These are phyloP conservation scores for Epiblema foenella DNA, from an alignment of 2,888 invertebrate species.

Conservation along the genomic window DNA sequence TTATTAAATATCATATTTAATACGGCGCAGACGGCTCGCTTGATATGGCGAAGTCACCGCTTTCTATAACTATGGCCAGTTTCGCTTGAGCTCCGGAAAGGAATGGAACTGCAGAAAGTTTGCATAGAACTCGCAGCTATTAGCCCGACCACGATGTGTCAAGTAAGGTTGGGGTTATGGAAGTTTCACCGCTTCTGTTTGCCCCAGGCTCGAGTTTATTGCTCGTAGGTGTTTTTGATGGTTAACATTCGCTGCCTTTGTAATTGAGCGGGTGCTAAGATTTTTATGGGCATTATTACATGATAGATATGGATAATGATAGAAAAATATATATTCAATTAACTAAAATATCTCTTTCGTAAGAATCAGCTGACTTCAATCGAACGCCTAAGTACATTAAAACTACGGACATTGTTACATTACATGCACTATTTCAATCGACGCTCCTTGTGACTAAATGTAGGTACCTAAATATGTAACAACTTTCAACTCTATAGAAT, in stretches of 20 bases:
- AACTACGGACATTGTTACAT: no score
- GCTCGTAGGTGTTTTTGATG: conserved; percentile 64
- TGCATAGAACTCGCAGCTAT: conserved; percentile 13
- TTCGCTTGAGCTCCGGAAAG: conserved; percentile 54
- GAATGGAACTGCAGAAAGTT: conserved; percentile 45
- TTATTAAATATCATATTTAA: conserved; percentile 66
- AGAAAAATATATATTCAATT: no score
- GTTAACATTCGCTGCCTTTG: conserved; percentile 56
- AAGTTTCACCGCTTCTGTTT: conserved; percentile 73
- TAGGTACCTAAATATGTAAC: no score
- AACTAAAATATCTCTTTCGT: no score
- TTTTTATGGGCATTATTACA: conserved; percentile 56
- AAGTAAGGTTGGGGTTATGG: conserved; percentile 53
- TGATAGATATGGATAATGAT: not conserved
- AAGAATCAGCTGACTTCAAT: no score
- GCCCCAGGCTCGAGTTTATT: conserved; percentile 68
- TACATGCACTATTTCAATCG: no score
- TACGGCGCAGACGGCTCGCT: conserved; percentile 62
- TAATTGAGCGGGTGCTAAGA: conserved; percentile 57
- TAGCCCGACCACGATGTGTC: conserved; percentile 55
- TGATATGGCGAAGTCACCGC: conserved; percentile 70
- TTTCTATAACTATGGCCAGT: conserved; percentile 67
- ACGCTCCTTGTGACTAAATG: no score
- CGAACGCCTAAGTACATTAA: not conserved
- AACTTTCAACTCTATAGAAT: no score